These are phyloP conservation scores for Tachina grossa DNA, from an alignment of 2,888 invertebrate species.

Conservation along the genomic window DNA sequence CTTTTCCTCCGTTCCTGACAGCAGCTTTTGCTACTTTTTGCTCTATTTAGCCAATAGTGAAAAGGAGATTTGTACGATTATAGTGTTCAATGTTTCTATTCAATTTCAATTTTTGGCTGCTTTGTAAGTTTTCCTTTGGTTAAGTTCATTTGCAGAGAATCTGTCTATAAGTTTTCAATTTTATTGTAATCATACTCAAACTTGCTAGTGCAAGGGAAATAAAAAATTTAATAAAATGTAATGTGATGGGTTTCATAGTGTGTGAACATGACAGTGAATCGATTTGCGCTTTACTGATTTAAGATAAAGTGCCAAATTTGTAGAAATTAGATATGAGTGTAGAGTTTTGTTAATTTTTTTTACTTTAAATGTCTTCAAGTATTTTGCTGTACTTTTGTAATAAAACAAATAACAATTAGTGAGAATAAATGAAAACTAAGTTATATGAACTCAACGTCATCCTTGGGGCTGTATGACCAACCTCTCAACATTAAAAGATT, in stretches of 20 bases:
- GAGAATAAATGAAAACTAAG: constrained; percentile 13
- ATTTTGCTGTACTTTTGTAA: not conserved
- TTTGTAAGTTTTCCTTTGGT: not conserved
- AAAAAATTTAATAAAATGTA: not conserved
- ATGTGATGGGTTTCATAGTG: constrained; percentile 29
- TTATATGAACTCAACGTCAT: not conserved
- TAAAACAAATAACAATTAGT: constrained; percentile 51
- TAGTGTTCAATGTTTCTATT: constrained; percentile 17
- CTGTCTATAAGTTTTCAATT: constrained; percentile 57
- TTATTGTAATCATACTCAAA: constrained; percentile 31
- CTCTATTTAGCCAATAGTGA: constrained; percentile 1
- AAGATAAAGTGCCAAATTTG: constrained; percentile 16
- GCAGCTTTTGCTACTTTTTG: constrained; percentile 19
- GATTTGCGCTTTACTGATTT: constrained; percentile 38
- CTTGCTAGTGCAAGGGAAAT: not conserved
- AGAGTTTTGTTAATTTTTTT: not conserved
- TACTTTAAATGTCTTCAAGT: constrained; percentile 1
- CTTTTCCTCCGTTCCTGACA: not conserved
- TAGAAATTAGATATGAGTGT: not conserved
- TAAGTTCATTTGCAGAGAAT: constrained; percentile 12
- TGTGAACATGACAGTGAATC: constrained; percentile 52
- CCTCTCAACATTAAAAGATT: constrained; percentile 7
- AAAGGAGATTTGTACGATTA: constrained; percentile 4
- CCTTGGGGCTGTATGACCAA: constrained; percentile 35
- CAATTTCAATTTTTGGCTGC: not conserved